Percentiles rank a stretch among this genome's conserved stretches.
Conservation (phyloP, 2,113 vertebrate species). For the Tichodroma muraria region DNA sequence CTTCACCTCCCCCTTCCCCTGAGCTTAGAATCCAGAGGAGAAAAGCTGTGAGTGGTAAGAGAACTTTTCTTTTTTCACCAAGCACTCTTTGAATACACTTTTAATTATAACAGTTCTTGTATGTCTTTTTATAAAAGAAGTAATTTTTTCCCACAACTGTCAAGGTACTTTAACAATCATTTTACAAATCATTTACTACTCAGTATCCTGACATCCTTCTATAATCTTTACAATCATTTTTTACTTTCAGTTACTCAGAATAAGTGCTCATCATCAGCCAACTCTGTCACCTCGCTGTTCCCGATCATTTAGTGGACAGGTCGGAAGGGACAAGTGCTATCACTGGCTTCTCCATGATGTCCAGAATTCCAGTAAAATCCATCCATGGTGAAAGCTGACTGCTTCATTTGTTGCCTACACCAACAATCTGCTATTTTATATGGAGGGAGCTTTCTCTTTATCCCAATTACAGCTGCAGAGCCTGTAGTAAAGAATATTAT, state of each 20-base stretch:
- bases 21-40: slow-evolving; percentile 76
- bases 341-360: background rate
- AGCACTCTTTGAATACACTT: background rate
- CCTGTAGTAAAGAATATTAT: background rate
- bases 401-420: background rate
- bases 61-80: background rate
- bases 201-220: background rate
- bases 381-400: background rate
- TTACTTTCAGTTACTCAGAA: background rate
- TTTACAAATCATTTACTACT: background rate
- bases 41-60: slow-evolving; percentile 82
- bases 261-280: background rate
- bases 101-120: background rate
- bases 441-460: background rate
- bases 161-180: background rate
- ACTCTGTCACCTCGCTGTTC: background rate
- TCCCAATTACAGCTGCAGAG: background rate
- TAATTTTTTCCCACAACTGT: background rate
- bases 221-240: background rate
- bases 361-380: background rate
- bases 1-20: slow-evolving; percentile 88
- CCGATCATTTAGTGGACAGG: background rate
- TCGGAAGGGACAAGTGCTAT: background rate
- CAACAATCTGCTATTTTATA: background rate
- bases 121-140: background rate